Percentiles rank a stretch among this genome's conserved stretches.
phyloP scores from a whole-genome alignment of 2,113 vertebrate genomes.

The Chlorodrepanis virens region DNA sequence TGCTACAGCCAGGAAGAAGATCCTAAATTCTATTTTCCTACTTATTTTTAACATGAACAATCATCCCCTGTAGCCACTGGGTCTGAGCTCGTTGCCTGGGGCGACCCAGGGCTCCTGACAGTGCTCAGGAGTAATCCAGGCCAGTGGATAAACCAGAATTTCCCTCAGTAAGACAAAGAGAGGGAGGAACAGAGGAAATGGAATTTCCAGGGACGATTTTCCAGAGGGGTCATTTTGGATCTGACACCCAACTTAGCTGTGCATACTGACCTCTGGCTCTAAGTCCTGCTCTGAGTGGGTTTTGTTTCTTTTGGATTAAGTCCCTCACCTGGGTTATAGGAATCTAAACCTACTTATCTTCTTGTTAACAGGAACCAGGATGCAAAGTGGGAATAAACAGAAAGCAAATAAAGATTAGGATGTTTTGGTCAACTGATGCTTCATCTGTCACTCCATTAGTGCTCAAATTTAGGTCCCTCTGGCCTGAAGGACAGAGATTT shows the following conservation, averaged over 20 bases:
- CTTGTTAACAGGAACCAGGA: not conserved
- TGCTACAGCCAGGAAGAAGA: not conserved
- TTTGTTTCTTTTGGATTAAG: not conserved
- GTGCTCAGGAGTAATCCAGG: not conserved
- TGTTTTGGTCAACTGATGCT: constrained; percentile 2
- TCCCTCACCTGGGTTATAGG: not conserved
- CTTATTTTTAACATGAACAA: not conserved
- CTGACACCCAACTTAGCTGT: not conserved
- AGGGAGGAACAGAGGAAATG: rapidly evolving
- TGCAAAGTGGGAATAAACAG: not conserved
- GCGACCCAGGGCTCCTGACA: rapidly evolving
- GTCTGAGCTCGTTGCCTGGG: not conserved
- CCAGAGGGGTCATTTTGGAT: not conserved
- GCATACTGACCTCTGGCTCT: not conserved
- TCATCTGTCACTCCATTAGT: not conserved
- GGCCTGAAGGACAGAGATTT: not conserved
- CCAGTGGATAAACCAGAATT: not conserved
- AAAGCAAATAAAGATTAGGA: not conserved
- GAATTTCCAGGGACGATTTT: not conserved
- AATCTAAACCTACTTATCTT: not conserved
- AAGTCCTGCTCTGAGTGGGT: rapidly evolving
- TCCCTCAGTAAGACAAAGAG: not conserved
- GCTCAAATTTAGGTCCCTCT: constrained; percentile 42
- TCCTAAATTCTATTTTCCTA: not conserved
- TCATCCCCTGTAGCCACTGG: rapidly evolving